A percentile compares a stretch with the other conserved stretches of the same genome.
phyloP scores from a whole-genome alignment of 2,797 vertebrate genomes.

The Aplochiton taeniatus region DNA sequence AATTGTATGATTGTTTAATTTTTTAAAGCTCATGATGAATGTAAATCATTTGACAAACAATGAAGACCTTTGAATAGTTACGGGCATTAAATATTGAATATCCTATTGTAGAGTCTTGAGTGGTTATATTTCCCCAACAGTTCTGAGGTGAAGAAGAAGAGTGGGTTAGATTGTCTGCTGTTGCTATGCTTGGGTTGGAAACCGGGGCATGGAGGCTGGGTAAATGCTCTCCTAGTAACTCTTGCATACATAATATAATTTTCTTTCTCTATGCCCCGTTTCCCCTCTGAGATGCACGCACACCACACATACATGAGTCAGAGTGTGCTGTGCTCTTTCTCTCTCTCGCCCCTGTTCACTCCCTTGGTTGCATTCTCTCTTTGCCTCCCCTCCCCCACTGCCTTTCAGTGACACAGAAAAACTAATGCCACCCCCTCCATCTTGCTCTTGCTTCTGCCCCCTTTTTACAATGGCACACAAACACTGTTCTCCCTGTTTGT shows the following conservation, averaged over 20 bases:
- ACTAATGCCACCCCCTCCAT: constrained; percentile 62
- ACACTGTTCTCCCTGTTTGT: constrained; percentile 46
- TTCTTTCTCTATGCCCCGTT: constrained; percentile 39
- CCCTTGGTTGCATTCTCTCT: constrained; percentile 68
- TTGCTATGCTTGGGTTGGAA: constrained; percentile 26
- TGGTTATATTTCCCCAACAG: constrained; percentile 48
- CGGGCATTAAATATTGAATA: constrained; percentile 58
- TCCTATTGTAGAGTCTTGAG: constrained; percentile 44
- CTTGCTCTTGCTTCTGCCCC: constrained; percentile 34
- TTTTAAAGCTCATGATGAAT: constrained; percentile 20
- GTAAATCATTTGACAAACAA: constrained; percentile 35
- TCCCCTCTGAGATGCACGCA: constrained; percentile 49
- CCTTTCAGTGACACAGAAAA: constrained; percentile 81
- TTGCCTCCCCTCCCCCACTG: constrained; percentile 73
- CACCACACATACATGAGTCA: constrained; percentile 59
- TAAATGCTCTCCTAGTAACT: constrained; percentile 53
- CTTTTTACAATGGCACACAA: constrained; percentile 57
- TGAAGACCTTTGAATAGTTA: constrained; percentile 23
- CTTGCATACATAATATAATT: constrained; percentile 68
- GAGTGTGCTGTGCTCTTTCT: constrained; percentile 48
- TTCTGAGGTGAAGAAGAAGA: constrained; percentile 38
- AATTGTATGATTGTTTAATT: constrained; percentile 38
- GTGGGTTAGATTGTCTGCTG: constrained; percentile 27
- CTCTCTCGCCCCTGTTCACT: constrained; percentile 50
- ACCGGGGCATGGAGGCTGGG: constrained; percentile 35